These are phyloP conservation scores for Scaptodrosophila lebanonensis DNA, from an alignment of 1,140 invertebrate species.

Conservation along the genomic window DNA sequence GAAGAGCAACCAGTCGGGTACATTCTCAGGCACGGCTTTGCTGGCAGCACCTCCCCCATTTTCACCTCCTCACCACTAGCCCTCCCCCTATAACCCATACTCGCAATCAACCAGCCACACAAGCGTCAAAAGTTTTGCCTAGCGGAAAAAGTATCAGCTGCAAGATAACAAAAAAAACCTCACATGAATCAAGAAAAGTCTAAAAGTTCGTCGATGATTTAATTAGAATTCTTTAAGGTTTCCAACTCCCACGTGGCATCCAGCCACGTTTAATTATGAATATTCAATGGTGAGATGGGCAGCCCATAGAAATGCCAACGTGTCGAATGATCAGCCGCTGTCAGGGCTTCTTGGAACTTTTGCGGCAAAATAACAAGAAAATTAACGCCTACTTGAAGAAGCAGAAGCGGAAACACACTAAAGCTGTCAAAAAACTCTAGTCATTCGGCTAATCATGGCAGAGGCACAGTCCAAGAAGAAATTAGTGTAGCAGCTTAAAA, in stretches of 20 bases:
- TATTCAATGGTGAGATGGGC: conserved; percentile 62
- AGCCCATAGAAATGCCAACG: conserved; percentile 17
- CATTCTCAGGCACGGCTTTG: conserved; percentile 29
- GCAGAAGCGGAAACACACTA: too few species aligned
- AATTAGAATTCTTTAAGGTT: conserved; percentile 74
- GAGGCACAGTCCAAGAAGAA: too few species aligned
- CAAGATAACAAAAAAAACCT: conserved; percentile 35
- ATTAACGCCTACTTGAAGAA: too few species aligned
- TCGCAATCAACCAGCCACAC: conserved; percentile 23
- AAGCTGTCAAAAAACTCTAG: too few species aligned
- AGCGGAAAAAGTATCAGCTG: conserved; percentile 62
- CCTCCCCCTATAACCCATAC: not conserved
- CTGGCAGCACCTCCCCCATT: not conserved
- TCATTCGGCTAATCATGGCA: too few species aligned
- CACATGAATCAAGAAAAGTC: conserved; percentile 69
- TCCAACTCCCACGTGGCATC: conserved; percentile 24
- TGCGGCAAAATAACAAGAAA: too few species aligned
- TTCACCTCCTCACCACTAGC: not conserved
- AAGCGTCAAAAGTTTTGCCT: conserved; percentile 30
- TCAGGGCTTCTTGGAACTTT: not conserved
- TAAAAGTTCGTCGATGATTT: conserved; percentile 69
- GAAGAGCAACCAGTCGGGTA: conserved; percentile 31
- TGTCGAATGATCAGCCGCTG: conserved; percentile 2
- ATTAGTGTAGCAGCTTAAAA: too few species aligned
- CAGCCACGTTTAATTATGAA: conserved; percentile 69